Evolutionary conservation across 1,140 invertebrate species (phyloP), one percentile per base, ranked within the genome.

Genomic region (Prorops nasuta): DNA sequence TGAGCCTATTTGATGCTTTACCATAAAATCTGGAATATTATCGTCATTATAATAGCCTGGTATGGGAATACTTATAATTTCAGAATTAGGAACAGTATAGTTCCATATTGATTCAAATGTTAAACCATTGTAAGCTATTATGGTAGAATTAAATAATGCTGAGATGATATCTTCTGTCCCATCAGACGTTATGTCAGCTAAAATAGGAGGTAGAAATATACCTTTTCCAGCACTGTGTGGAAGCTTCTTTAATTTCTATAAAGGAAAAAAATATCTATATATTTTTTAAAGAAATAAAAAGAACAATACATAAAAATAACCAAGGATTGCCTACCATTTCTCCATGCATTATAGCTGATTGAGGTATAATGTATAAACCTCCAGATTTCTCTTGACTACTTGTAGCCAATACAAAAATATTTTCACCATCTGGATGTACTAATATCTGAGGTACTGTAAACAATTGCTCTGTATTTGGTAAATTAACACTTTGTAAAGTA

Each of bases 1-100:
- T 1, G 86, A 84, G 1, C 88, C 89, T 50, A 82, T 81, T 62
- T 89, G 84, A 64, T 89, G 90, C 60, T 90, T 89, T 0, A 94
- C 81, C 72, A 92, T 80, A 58, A 94, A 90, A 63, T 93, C 91
- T 0, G 90, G 90, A n/a, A 88, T 73, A 49, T 85, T 78, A 66
- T 93, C 91, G 53, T 85, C 81, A 66, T 92, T 89, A 56, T 89
- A 94, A 69, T 86, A 91, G 4, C 88, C 90, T 15, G 88, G 88
- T 18, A 89, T 84, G 22, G 90, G 90, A 52, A 87, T 84, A 61
- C 89, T 90, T 56, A 79, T 80, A 16, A 82, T 78, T 69, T 84
- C 80, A 15, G 81, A 80, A 51, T 80, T 78, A 3, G 82, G 82
- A 49, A 90, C 78, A 0, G 83, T 83, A 51, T 81, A 85, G 63